phyloP scores from a whole-genome alignment of 2,888 invertebrate species.

The Ophion ellenae region DNA sequence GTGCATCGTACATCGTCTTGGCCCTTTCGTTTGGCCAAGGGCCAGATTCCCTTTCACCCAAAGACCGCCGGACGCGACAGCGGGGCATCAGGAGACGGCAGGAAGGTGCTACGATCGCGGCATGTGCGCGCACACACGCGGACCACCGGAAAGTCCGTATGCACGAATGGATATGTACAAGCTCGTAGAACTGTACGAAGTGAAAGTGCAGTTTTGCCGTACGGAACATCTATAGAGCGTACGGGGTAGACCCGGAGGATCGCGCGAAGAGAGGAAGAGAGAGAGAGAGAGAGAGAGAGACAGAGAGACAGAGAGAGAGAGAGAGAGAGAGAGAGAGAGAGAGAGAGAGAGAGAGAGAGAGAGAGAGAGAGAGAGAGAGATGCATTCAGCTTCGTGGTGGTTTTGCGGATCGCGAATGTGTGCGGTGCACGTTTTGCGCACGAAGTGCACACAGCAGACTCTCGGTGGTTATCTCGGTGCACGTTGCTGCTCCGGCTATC shows the following conservation, averaged over 20 bases:
- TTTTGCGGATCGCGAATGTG: conserved; percentile 46
- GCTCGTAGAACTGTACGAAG: conserved; percentile 71
- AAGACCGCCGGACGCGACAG: not conserved
- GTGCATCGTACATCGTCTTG: too few species aligned
- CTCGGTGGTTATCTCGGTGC: conserved; percentile 66
- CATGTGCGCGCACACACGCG: conserved; percentile 19
- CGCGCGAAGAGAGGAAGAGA: conserved; percentile 6
- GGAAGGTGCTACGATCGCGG: conserved; percentile 8
- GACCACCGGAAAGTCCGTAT: not conserved
- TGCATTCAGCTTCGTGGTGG: conserved; percentile 22
- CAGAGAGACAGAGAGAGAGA: conserved; percentile 8
- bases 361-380: conserved; percentile 19
- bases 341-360: conserved; percentile 11
- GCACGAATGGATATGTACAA: conserved; percentile 61
- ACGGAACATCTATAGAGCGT: conserved; percentile 61
- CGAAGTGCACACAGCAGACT: conserved; percentile 68
- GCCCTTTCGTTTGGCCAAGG: not conserved
- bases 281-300: conserved; percentile 33
- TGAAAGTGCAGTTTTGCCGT: conserved; percentile 81
- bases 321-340: conserved; percentile 34
- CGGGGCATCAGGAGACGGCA: not conserved
- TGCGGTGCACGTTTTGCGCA: conserved; percentile 59
- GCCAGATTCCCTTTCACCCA: not conserved
- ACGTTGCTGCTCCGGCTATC: conserved; percentile 63
- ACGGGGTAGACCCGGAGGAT: conserved; percentile 31